Base-by-base conservation (phyloP, 1,140 invertebrate species). In the Muscidifurax raptorellus region DNA sequence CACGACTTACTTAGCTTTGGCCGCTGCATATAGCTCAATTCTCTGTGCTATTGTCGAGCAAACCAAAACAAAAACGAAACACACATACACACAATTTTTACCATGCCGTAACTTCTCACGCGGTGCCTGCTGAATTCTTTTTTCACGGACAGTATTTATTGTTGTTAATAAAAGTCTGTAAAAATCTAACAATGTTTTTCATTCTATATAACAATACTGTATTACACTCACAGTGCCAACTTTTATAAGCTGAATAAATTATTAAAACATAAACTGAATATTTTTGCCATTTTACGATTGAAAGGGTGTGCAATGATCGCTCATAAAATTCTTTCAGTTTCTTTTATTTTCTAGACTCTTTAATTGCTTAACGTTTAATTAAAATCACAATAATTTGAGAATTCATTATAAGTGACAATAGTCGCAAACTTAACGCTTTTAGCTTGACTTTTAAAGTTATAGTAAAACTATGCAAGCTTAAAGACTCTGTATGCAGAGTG, bases 121-220 rank as follows among this genome's bases (percentile, higher is more conserved):
- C 79, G 79, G 80, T 84, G 64, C 66, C 72, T 83, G 71, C 82
- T 84, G 18, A 87, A 87, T 87, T 88, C 87, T 88, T 91, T 90
- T 91, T 91, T 88, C 87, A 91, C 90, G 85, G 82, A 90, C 89
- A 91, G 86, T 91, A 91, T 92, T 90, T 91, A 92, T 92, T 91
- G 89, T 92, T 91, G 85, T 90, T 91, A 91, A 92, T 90, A 90
- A 90, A 92, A 91, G 80, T 87, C 87, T 75, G 71, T 74, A 87
- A 88, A 90, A 88, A 86, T 86, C 44, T 86, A 86, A 75, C 80
- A 44, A 82, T 80, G 66, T 88, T 86, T 86, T 88, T 86, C 30
- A 77, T 84, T 80, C 30, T 76, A 66, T 74, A 84, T 40, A 82
- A 44, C 22, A 36, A 25, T 6, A 28, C 3, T 27, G 40, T 75